Percentiles rank a stretch among this genome's conserved stretches.
Conservation (phyloP, 2,113 vertebrate genomes). For the Ariopsis seemanni region DNA sequence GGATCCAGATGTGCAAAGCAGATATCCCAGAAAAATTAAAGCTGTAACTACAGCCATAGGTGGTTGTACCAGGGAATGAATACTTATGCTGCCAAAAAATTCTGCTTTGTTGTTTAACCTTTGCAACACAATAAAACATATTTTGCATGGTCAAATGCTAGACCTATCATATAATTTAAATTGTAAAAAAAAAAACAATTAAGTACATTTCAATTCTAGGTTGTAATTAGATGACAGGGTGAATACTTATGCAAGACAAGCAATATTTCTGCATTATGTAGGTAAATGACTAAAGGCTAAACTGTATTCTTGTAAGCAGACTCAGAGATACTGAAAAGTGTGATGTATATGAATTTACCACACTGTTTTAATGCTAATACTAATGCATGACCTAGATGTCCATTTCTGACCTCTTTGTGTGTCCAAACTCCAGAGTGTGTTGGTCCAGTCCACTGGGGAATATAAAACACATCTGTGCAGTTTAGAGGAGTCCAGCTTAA, state of each 20-base stretch:
- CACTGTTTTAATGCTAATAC: background rate
- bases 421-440: conserved; percentile 70
- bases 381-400: background rate
- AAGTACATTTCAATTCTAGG: background rate
- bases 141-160: background rate
- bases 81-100: no score
- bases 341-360: background rate
- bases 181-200: background rate
- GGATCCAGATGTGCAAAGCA: background rate
- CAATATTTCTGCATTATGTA: background rate
- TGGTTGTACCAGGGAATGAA: background rate
- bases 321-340: background rate
- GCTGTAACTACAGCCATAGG: background rate
- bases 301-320: background rate
- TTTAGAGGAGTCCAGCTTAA: conserved; percentile 72
- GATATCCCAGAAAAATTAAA: background rate
- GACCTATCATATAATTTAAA: no score
- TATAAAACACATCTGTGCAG: conserved; percentile 69
- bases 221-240: background rate
- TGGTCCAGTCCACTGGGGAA: conserved; percentile 74
- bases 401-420: conserved; percentile 64
- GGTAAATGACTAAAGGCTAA: background rate
- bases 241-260: background rate
- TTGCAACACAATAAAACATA: background rate
- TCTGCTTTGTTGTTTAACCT: background rate